These are phyloP conservation scores for Chrysoperla carnea DNA, from an alignment of 1,140 invertebrate genomes.

Conservation along the genomic window DNA sequence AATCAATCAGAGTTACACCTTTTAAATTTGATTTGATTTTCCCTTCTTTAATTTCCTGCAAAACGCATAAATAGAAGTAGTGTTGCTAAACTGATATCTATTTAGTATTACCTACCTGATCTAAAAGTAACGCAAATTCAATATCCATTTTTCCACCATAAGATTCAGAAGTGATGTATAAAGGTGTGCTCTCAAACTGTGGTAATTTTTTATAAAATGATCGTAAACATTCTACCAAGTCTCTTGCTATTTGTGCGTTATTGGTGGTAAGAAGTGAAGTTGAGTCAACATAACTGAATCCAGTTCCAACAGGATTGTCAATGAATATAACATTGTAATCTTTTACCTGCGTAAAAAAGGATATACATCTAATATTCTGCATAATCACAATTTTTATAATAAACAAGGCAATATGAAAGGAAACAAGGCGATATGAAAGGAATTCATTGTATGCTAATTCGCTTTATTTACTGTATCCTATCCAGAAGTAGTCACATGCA, in stretches of 20 bases:
- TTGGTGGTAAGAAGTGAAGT: conserved; percentile 32
- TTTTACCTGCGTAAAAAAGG: conserved; percentile 51
- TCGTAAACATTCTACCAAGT: conserved; percentile 53
- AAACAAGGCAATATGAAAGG: too few species aligned
- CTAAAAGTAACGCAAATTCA: conserved; percentile 46
- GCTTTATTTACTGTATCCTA: too few species aligned
- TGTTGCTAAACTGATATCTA: too few species aligned
- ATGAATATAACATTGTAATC: conserved; percentile 68
- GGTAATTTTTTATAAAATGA: conserved; percentile 40
- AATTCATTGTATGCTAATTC: too few species aligned
- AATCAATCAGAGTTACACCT: conserved; percentile 65
- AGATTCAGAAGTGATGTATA: conserved; percentile 71
- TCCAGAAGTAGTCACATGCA: too few species aligned
- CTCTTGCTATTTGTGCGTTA: conserved; percentile 57
- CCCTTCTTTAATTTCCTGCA: conserved; percentile 40
- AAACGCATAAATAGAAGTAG: too few species aligned
- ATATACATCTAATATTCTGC: too few species aligned
- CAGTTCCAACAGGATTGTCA: conserved; percentile 79
- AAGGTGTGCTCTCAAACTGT: conserved; percentile 45
- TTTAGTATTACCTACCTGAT: too few species aligned
- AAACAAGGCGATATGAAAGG: too few species aligned
- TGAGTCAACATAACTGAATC: conserved; percentile 65
- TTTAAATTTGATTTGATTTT: conserved; percentile 50
- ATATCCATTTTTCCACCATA: conserved; percentile 83
- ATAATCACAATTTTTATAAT: too few species aligned